A percentile compares a stretch with the other conserved stretches of the same genome.
These are phyloP conservation scores for Drosophila kanapiae DNA, from an alignment of 1,140 invertebrate genomes.

Conservation along the genomic window DNA sequence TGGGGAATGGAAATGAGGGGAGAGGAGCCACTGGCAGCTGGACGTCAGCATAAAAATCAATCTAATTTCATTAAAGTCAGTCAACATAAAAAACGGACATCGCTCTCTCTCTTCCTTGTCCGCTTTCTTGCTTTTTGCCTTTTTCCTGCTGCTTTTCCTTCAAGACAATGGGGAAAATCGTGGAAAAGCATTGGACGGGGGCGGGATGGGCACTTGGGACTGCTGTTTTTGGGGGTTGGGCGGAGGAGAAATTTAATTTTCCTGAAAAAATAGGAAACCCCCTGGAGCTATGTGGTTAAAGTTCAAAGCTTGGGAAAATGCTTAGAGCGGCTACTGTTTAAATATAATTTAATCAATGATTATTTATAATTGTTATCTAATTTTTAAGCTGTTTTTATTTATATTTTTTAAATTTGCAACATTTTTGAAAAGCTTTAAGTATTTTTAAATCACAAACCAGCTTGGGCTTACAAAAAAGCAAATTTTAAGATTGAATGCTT, in stretches of 20 bases:
- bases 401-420: neutral
- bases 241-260: slow-evolving; percentile 21
- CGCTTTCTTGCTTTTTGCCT: neutral
- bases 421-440: neutral
- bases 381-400: neutral
- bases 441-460: no score
- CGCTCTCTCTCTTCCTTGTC: slow-evolving; percentile 12
- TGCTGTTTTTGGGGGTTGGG: neutral
- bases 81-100: slow-evolving; percentile 62
- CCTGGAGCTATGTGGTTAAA: neutral
- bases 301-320: neutral
- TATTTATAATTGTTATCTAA: neutral
- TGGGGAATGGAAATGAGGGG: slow-evolving; percentile 22
- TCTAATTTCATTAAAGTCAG: slow-evolving; percentile 81
- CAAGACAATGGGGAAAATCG: slow-evolving; percentile 44
- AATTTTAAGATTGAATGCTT: no score
- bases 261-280: neutral
- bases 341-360: neutral
- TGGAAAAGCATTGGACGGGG: neutral
- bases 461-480: no score
- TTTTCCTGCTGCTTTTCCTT: slow-evolving; percentile 17
- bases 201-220: slow-evolving; percentile 5
- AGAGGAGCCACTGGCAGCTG: slow-evolving; percentile 11
- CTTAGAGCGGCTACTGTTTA: neutral
- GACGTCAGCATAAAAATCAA: slow-evolving; percentile 76